Evolutionary conservation across 2,888 invertebrate genomes (phyloP).

Genomic region (Morinoia aosen): DNA sequence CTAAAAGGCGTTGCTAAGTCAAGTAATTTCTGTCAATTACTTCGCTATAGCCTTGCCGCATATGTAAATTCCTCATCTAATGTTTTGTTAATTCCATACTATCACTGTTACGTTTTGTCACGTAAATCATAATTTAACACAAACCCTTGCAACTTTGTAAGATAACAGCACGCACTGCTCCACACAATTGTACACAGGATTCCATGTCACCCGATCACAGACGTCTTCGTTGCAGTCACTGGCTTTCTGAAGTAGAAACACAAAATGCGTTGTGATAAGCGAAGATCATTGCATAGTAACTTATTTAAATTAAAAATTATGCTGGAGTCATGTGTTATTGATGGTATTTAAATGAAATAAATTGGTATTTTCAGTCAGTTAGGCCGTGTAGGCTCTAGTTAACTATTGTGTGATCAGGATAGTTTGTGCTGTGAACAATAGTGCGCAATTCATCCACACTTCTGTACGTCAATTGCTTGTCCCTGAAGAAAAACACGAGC

Average conservation of each 20-base stretch:
- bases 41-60: neutral
- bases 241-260: neutral
- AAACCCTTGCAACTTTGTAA: neutral
- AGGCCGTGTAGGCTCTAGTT: too few relatives aligned
- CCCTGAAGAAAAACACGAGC: too few relatives aligned
- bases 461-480: too few relatives aligned
- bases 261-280: neutral
- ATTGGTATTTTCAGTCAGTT: neutral
- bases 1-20: neutral
- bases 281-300: neutral
- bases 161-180: neutral
- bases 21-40: slow-evolving; percentile 20
- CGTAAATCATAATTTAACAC: neutral
- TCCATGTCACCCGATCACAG: neutral
- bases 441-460: too few relatives aligned
- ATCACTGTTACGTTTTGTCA: neutral
- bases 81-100: neutral
- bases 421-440: too few relatives aligned
- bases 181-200: neutral
- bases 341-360: neutral
- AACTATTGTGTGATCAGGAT: too few relatives aligned
- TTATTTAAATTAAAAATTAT: neutral
- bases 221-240: neutral
- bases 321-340: neutral
- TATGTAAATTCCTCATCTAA: neutral